Percentiles rank a stretch among this genome's conserved stretches.
Conservation (phyloP, 2,888 invertebrate species). For the Synergus laeviventris region DNA sequence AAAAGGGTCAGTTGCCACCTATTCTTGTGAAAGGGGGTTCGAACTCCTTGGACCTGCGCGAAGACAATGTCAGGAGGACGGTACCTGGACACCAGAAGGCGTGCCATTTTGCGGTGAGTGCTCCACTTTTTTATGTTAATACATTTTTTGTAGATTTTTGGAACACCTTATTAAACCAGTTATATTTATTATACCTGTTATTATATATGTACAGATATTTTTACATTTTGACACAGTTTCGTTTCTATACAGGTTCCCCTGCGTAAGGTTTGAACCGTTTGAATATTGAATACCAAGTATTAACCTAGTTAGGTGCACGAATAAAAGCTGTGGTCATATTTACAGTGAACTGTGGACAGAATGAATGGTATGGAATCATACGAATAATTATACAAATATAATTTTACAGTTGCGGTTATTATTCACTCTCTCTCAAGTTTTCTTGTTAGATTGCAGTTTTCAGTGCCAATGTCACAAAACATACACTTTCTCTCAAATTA, state of each 20-base stretch:
- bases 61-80: slow-evolving; percentile 84
- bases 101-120: slow-evolving; percentile 96
- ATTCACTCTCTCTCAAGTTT: slow-evolving; percentile 15
- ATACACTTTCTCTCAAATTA: slow-evolving; percentile 11
- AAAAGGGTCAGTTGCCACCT: slow-evolving; percentile 85
- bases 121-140: slow-evolving; percentile 42
- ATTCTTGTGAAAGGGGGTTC: slow-evolving; percentile 92
- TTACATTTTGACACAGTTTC: too few species aligned
- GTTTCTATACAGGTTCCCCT: too few species aligned
- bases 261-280: too few species aligned
- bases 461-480: slow-evolving; percentile 38
- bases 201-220: not conserved
- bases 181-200: not conserved
- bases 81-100: slow-evolving; percentile 91
- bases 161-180: not conserved
- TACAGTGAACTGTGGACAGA: too few species aligned
- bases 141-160: not conserved
- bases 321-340: too few species aligned
- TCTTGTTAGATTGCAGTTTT: not conserved
- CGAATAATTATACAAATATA: too few species aligned
- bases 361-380: too few species aligned
- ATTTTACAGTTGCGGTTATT: not conserved
- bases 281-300: too few species aligned
- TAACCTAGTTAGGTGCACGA: too few species aligned
- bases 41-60: slow-evolving; percentile 92